phyloP scores from a whole-genome alignment of 2,113 vertebrate species.

The Heloderma charlesbogerti region DNA sequence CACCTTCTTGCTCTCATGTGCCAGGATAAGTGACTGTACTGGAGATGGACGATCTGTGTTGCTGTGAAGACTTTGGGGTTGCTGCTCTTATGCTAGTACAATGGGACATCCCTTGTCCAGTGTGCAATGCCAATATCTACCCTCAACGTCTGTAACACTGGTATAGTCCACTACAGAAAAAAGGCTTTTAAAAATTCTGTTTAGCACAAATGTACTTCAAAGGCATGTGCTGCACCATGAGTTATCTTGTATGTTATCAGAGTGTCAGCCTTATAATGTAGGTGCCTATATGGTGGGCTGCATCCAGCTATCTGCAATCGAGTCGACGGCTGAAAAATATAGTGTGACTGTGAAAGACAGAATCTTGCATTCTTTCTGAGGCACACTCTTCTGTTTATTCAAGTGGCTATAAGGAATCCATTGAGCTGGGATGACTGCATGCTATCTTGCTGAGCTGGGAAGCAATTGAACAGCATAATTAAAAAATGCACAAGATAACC shows the following conservation, averaged over 20 bases:
- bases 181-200: background rate
- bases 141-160: background rate
- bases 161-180: background rate
- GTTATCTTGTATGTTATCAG: background rate
- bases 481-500: constrained; percentile 22
- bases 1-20: background rate
- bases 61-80: background rate
- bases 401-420: constrained; percentile 3
- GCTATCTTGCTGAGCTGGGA: constrained; percentile 22
- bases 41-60: background rate
- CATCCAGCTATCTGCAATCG: background rate
- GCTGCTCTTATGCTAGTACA: background rate
- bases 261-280: background rate
- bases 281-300: background rate
- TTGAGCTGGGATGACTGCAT: background rate
- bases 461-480: background rate
- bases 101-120: too few species aligned
- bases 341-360: background rate
- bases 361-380: background rate
- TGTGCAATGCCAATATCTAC: background rate
- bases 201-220: background rate
- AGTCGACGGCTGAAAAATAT: background rate
- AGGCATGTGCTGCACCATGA: background rate
- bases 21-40: background rate
- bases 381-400: constrained; percentile 17